Percentiles rank a stretch among this genome's conserved stretches.
phyloP scores from a whole-genome alignment of 2,113 vertebrate species.

The Amphiprion percula region DNA sequence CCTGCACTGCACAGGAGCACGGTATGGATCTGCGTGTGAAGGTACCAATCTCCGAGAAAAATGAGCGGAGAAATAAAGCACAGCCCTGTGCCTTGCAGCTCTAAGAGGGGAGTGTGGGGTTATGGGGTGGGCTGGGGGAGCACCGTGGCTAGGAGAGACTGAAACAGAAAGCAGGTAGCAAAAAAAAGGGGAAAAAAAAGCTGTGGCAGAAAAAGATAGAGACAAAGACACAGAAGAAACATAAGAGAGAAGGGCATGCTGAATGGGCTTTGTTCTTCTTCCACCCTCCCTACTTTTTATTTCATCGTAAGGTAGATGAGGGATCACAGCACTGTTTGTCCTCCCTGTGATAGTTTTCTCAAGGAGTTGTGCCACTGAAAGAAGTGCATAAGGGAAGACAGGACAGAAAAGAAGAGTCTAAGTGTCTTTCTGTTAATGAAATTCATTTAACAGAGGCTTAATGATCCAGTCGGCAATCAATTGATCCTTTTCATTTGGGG shows the following conservation, averaged over 20 bases:
- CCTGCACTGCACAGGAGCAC: constrained; percentile 87
- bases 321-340: constrained; percentile 82
- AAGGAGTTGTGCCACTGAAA: constrained; percentile 42
- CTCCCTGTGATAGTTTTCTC: constrained; percentile 59
- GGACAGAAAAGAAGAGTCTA: constrained; percentile 2
- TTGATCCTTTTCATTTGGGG: constrained; percentile 1
- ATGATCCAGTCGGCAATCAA: constrained; percentile 39
- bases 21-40: constrained; percentile 98
- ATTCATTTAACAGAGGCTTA: constrained; percentile 53
- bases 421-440: constrained; percentile 47
- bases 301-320: constrained; percentile 81
- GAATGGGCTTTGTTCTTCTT: constrained; percentile 91
- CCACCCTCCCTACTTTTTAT: constrained; percentile 78
- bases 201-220: constrained; percentile 47
- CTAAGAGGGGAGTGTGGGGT: constrained; percentile 84
- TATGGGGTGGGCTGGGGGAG: constrained; percentile 63
- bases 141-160: constrained; percentile 31
- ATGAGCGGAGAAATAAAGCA: constrained; percentile 97
- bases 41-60: constrained; percentile 99
- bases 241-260: constrained; percentile 86
- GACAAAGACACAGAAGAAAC: constrained; percentile 48
- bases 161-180: constrained; percentile 43
- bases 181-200: constrained; percentile 18
- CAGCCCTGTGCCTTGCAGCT: constrained; percentile 91
- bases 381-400: constrained; percentile 18